Evolutionary conservation across 2,113 vertebrate species (phyloP), one percentile per base, ranked within the genome.

Genomic region (Cervus canadensis): DNA sequence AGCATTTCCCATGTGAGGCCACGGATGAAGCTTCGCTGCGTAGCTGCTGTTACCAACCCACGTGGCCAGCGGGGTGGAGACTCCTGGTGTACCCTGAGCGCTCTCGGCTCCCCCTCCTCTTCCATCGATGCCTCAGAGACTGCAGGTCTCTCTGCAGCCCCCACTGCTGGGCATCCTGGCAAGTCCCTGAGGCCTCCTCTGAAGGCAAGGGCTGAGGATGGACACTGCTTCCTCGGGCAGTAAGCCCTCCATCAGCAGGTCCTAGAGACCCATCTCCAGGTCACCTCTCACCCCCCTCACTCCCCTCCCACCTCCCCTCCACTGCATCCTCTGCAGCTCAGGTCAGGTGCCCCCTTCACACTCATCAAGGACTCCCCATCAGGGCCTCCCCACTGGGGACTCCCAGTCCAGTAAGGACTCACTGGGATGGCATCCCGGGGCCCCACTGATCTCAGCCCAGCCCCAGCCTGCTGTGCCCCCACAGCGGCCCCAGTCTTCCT

Each of bases 1-100:
- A 62, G 78, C 90, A 64, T 94, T 85, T 64, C 92, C 62, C 81
- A 62, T 2, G 7, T 7, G 81, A 97, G 52, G 54, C 93, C 30
- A 12, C 0, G 14, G 81, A 87, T 85, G 71, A 92, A 60, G 91
- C 91, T 95, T 82, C 40, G 8, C 50, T 62, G n/a, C 10, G 1
- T 97, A 91, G 84, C 74, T 3, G 0, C 94, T 64, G 87, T 91
- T 87, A 86, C 78, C 64, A 48, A 9, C n/a, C 43, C 52, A 67
- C 45, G 78, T 57, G 78, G 71, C 26, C 14, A 74, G 82, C 60
- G 45, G 84, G 91, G 33, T 86, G 40, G 89, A 52, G 67, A 86
- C 11, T 67, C 48, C 15, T 1, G 3, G 14, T 5, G 28, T 2
- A 82, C 28, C 36, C 23, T 5, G 25, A 33, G 5, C 0, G 1